Conservation (phyloP, 2,113 vertebrate genomes). For the Tragulus kanchil region DNA sequence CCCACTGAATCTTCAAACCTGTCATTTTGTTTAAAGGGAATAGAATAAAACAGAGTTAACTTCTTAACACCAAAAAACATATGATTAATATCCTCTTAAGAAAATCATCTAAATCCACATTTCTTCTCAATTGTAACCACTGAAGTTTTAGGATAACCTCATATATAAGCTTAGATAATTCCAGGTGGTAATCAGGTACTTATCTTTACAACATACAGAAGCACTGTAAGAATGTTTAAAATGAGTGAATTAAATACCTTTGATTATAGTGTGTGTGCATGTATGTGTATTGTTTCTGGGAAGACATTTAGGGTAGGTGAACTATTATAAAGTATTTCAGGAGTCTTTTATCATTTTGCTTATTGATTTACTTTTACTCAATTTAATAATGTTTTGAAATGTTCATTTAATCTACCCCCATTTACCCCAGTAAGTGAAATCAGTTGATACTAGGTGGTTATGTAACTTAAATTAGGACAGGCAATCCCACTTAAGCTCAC, state of each 20-base stretch:
- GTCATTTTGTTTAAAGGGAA: constrained; percentile 73
- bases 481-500: constrained; percentile 42
- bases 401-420: constrained; percentile 14
- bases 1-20: constrained; percentile 94
- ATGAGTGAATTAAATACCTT: neutral
- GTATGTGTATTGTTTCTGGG: neutral
- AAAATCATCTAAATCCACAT: neutral
- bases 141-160: neutral
- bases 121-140: neutral
- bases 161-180: neutral
- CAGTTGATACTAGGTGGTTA: neutral
- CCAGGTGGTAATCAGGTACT: neutral
- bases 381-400: constrained; percentile 32
- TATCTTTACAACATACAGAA: neutral
- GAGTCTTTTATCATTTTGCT: constrained; percentile 27
- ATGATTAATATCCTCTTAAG: neutral
- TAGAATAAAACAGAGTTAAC: constrained; percentile 43
- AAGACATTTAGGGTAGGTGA: neutral
- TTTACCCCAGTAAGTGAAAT: neutral
- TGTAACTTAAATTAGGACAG: no score
- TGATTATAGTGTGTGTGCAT: neutral
- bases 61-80: neutral
- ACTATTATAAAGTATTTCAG: constrained; percentile 36
- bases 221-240: neutral
- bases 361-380: constrained; percentile 31